Percentiles rank a stretch among this genome's conserved stretches.
These are phyloP conservation scores for Zapornia atra DNA, from an alignment of 2,113 vertebrate genomes.

Conservation along the genomic window DNA sequence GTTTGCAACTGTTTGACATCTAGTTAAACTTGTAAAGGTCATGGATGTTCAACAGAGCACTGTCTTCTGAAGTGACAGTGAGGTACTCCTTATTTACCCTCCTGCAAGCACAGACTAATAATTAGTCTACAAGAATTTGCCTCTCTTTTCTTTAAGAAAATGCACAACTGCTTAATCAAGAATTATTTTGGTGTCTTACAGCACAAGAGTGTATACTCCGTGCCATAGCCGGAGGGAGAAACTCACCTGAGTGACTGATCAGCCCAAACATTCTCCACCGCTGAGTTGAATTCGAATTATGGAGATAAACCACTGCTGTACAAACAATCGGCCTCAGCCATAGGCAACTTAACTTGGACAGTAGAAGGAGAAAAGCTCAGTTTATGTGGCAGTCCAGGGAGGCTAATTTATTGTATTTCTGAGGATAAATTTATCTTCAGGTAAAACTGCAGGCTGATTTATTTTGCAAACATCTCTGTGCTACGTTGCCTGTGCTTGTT, in stretches of 20 bases:
- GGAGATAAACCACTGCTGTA: not conserved
- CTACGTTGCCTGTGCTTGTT: not conserved
- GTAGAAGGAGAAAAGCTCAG: not conserved
- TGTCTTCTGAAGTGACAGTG: not conserved
- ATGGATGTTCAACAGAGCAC: not conserved
- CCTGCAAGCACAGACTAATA: not conserved
- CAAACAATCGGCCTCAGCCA: fast-evolving
- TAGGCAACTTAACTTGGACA: not conserved
- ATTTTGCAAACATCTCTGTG: not conserved
- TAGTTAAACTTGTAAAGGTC: not conserved
- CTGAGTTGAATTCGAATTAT: not conserved
- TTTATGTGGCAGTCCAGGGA: not conserved
- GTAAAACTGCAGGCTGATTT: not conserved
- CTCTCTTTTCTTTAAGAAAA: not conserved
- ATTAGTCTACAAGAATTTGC: not conserved
- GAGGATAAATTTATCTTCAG: not conserved
- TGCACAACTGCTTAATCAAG: not conserved
- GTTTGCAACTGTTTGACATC: not conserved
- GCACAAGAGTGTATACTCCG: not conserved
- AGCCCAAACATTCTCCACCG: not conserved
- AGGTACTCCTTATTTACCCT: not conserved
- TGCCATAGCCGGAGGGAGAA: not conserved
- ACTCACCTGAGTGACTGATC: not conserved
- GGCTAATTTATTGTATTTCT: not conserved
- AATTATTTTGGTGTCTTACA: not conserved